Percentiles rank a stretch among this genome's conserved stretches.
Evolutionary conservation across 1,140 invertebrate genomes (phyloP).

Genomic region (Neodiprion pinetum): DNA sequence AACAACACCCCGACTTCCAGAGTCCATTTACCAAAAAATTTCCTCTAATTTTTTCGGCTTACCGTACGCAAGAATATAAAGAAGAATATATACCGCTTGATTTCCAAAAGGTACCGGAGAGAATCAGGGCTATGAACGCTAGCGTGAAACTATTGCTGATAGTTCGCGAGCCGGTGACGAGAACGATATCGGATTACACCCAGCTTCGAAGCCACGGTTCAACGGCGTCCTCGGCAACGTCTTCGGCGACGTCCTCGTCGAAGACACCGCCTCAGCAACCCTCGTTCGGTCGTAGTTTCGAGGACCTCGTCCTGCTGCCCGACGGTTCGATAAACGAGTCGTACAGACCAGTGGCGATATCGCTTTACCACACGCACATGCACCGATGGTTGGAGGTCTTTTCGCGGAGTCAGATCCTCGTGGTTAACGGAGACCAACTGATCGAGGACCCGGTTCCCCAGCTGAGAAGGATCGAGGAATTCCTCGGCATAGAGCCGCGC

Average conservation of each 20-base stretch:
- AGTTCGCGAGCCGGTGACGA: constrained; percentile 92
- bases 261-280: constrained; percentile 32
- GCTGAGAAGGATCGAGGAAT: constrained; percentile 85
- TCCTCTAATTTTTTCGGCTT: constrained; percentile 23
- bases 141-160: constrained; percentile 93
- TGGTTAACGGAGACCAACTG: constrained; percentile 95
- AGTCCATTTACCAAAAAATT: background rate
- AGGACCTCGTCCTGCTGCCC: constrained; percentile 79
- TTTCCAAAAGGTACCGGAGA: constrained; percentile 73
- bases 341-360: constrained; percentile 82
- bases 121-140: constrained; percentile 92
- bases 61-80: too few relatives aligned
- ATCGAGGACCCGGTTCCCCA: constrained; percentile 94
- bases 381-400: constrained; percentile 88
- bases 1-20: too few relatives aligned
- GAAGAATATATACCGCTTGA: background rate
- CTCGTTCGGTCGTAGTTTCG: constrained; percentile 68
- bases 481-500: constrained; percentile 80
- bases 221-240: constrained; percentile 64
- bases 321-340: constrained; percentile 85
- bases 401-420: constrained; percentile 86
- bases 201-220: constrained; percentile 82
- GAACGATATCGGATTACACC: constrained; percentile 96
- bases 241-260: constrained; percentile 35
- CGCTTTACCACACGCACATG: constrained; percentile 85